Percentiles rank a stretch among this genome's conserved stretches.
Evolutionary conservation across 2,113 vertebrate genomes (phyloP).

Genomic region (Paramisgurnus dabryanus): DNA sequence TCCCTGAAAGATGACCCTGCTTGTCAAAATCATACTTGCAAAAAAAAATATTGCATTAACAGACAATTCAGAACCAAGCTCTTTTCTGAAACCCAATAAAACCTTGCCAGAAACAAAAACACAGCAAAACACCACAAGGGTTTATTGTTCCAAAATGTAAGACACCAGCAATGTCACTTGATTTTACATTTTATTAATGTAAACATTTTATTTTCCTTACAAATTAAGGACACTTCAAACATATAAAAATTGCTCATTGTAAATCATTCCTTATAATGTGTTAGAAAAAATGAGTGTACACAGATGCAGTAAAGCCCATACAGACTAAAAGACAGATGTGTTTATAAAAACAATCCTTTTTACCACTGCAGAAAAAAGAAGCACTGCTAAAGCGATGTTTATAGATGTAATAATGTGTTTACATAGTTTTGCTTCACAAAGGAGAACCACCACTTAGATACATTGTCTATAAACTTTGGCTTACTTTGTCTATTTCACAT

Average conservation of each 20-base stretch:
- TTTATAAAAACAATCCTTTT: conserved; percentile 22
- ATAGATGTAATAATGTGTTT: conserved; percentile 27
- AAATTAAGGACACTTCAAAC: conserved; percentile 9
- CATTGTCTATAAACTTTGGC: conserved; percentile 13
- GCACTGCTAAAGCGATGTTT: conserved; percentile 16
- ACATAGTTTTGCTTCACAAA: conserved; percentile 32
- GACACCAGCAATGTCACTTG: background rate
- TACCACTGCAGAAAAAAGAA: conserved; percentile 9
- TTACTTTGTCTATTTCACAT: background rate
- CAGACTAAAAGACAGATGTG: conserved; percentile 32
- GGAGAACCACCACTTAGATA: conserved; percentile 13
- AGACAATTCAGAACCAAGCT: background rate
- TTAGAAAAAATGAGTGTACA: background rate
- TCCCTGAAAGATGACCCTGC: too few relatives aligned
- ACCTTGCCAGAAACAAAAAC: background rate
- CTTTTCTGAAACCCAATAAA: background rate
- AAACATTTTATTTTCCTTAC: conserved; percentile 16
- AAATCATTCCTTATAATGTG: background rate
- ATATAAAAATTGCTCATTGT: background rate
- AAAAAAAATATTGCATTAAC: too few relatives aligned
- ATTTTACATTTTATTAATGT: background rate
- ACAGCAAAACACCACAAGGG: background rate
- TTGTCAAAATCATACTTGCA: too few relatives aligned
- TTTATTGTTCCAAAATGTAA: conserved; percentile 5
- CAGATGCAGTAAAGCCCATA: conserved; percentile 17